phyloP scores from a whole-genome alignment of 2,888 invertebrate species.

The Thera obeliscata region DNA sequence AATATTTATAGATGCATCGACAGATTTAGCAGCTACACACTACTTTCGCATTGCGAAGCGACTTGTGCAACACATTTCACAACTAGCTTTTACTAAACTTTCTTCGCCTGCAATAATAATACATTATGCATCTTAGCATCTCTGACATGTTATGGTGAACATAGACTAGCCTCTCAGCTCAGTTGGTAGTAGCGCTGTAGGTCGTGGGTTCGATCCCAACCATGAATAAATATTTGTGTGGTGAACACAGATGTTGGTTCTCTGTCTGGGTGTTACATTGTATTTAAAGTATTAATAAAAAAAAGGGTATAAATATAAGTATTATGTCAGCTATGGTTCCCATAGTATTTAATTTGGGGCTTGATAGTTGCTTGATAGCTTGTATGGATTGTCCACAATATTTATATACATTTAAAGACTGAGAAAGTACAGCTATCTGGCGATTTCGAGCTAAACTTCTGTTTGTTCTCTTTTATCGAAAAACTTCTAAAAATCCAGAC shows the following conservation, averaged over 20 bases:
- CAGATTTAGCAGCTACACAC: constrained; percentile 19
- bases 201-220: no score
- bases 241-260: no score
- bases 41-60: constrained; percentile 19
- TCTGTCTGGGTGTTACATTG: no score
- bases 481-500: not conserved
- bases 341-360: no score
- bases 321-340: no score
- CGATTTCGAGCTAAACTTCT: not conserved
- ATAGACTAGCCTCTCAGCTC: no score
- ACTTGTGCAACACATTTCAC: constrained; percentile 15
- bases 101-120: not conserved
- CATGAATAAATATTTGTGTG: no score
- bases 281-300: no score
- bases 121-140: not conserved
- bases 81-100: not conserved
- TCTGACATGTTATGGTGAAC: not conserved
- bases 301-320: no score
- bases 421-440: not conserved
- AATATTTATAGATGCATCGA: constrained; percentile 39
- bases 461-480: not conserved
- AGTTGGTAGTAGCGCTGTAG: no score
- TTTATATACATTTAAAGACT: not conserved
- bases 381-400: no score
- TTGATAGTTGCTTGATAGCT: no score